phyloP scores from a whole-genome alignment of 2,797 vertebrate species.

The Delichon dasypus region DNA sequence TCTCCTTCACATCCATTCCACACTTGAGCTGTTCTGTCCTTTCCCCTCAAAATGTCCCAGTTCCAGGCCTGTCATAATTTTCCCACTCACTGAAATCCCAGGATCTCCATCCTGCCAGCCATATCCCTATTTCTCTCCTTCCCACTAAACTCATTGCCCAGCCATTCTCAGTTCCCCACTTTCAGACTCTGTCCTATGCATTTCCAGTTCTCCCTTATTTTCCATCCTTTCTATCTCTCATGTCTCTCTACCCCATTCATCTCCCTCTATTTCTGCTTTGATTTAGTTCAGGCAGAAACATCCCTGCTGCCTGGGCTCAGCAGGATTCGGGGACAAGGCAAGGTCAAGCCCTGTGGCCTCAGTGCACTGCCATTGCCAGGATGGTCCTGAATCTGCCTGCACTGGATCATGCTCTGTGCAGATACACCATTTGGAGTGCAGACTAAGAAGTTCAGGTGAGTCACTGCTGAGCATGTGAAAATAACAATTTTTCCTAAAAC shows the following conservation, averaged over 20 bases:
- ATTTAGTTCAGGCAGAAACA: neutral
- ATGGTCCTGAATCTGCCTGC: neutral
- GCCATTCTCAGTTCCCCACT: neutral
- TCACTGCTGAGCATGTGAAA: neutral
- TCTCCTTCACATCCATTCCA: neutral
- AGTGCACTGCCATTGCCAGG: accelerated
- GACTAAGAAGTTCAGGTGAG: neutral
- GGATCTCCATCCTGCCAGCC: neutral
- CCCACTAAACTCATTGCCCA: neutral
- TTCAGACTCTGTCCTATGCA: neutral
- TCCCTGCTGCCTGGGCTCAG: neutral
- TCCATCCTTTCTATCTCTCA: neutral
- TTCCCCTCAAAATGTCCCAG: neutral
- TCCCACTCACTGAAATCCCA: neutral
- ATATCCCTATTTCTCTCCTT: neutral
- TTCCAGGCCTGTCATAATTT: neutral
- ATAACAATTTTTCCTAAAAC: neutral
- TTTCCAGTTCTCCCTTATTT: neutral
- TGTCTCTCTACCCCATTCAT: neutral
- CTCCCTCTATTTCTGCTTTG: neutral
- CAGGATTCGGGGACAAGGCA: accelerated
- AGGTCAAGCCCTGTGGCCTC: neutral
- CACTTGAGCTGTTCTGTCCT: neutral
- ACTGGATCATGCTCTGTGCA: neutral
- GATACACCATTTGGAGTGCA: neutral